A percentile compares a stretch with the other conserved stretches of the same genome.
Conservation (phyloP, 1,140 invertebrate genomes). For the Physella acuta region DNA sequence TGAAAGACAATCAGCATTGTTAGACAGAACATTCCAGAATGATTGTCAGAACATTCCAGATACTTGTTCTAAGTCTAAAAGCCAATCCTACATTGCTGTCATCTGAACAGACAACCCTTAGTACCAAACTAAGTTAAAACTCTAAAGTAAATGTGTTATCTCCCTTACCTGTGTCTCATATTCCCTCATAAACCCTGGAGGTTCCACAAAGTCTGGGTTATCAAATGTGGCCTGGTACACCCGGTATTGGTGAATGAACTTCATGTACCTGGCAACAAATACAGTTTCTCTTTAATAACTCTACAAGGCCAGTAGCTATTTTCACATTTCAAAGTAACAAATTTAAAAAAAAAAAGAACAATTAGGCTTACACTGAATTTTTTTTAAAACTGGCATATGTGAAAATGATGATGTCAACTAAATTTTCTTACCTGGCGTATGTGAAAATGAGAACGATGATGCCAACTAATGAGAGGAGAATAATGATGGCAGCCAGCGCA, state of each 20-base stretch:
- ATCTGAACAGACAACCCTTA: too few relatives aligned
- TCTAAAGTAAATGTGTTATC: too few relatives aligned
- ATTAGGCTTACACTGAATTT: too few relatives aligned
- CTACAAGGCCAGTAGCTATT: not conserved
- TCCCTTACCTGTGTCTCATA: conserved; percentile 48
- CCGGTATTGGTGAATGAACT: conserved; percentile 40
- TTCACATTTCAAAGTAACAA: not conserved
- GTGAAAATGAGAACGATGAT: conserved; percentile 90
- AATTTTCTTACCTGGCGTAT: conserved; percentile 86
- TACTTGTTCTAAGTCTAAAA: too few relatives aligned
- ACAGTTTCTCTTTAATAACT: not conserved
- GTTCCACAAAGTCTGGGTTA: conserved; percentile 41
- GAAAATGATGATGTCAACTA: conserved; percentile 83
- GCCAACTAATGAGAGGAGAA: conserved; percentile 79
- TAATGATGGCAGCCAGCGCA: conserved; percentile 80
- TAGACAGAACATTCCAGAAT: too few relatives aligned
- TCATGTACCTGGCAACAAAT: conserved; percentile 37
- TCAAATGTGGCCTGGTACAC: conserved; percentile 35
- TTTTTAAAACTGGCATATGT: conserved; percentile 91
- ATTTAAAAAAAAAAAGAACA: not conserved
- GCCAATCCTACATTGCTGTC: too few relatives aligned
- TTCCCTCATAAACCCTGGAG: conserved; percentile 41
- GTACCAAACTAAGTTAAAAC: too few relatives aligned
- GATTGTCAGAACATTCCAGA: too few relatives aligned
- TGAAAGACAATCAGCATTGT: too few relatives aligned